Evolutionary conservation across 2,888 invertebrate genomes (phyloP), one percentile per base, ranked within the genome.

Genomic region (Cartodere bifasciata): DNA sequence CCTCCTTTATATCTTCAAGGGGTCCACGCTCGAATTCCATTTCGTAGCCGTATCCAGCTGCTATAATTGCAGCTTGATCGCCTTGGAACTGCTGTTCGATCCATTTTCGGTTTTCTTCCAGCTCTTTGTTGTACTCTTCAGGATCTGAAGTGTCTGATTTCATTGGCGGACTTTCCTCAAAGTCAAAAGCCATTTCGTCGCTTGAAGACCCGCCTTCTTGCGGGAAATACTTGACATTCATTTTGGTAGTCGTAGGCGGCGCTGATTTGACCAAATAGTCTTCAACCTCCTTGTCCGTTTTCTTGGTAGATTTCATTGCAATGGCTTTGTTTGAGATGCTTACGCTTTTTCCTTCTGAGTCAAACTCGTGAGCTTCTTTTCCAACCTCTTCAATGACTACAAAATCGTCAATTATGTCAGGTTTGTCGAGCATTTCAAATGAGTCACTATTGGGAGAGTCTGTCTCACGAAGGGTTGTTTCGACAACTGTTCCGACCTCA

Each of bases 1-100:
- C 90, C 56, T 88, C 87, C 60, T 88, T 87, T 23, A 88, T 90
- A 47, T 91, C 90, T 63, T 90, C 90, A 22, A 90, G 59, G 3
- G 86, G 80, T 10, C 85, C 80, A 36, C 85, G 67, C 48, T 85
- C 83, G 40, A 82, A 79, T 41, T 86, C 86, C 53, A 85, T 79
- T 34, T 77, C 77, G 49, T 76, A 78, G 1, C 71, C 68, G 36
- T 74, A 64, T 29, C 73, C 73, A 21, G 67, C 67, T 23, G 67
- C 70, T 32, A 66, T 63, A 44, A 79, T 70, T 2, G 65, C 63
- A 1, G 68, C 62, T 37, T 69, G 67, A 46, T 77, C 77, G 26
- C 77, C 77, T 58, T 82, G 81, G 52, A 83, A 78, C 44, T 88
- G 87, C 76, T 85, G 85, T 60, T 87, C 87, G 31, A 87, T 78